Conservation (phyloP, 2,113 vertebrate species). For the Pipa parva region DNA sequence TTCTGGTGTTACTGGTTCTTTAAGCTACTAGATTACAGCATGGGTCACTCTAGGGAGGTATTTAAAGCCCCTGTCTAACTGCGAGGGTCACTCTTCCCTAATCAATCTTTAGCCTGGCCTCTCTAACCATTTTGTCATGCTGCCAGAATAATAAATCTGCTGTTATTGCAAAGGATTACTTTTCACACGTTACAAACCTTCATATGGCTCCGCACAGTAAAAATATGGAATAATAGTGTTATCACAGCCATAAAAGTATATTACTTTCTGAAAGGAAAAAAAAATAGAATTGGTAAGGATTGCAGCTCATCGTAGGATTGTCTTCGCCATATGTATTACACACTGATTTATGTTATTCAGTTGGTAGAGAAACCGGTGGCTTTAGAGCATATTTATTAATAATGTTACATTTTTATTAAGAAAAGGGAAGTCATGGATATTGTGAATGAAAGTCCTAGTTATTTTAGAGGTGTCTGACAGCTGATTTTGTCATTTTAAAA, state of each 20-base stretch:
- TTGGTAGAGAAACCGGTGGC: not conserved
- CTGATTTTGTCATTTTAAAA: not conserved
- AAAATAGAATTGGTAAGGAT: not conserved
- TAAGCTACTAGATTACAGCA: too few relatives aligned
- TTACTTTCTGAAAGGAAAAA: not conserved
- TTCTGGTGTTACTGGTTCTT: too few relatives aligned
- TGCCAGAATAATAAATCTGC: too few relatives aligned
- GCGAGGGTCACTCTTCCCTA: too few relatives aligned
- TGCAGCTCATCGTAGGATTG: not conserved
- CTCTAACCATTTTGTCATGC: too few relatives aligned
- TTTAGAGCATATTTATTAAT: conserved; percentile 1
- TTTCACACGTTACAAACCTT: not conserved
- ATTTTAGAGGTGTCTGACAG: not conserved
- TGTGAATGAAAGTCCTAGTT: not conserved
- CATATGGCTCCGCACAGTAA: not conserved
- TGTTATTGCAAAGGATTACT: too few relatives aligned
- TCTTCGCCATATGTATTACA: not conserved
- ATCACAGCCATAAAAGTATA: not conserved
- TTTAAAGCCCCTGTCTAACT: too few relatives aligned
- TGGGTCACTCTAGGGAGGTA: too few relatives aligned
- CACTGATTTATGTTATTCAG: not conserved
- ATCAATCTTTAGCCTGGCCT: too few relatives aligned
- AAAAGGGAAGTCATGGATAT: not conserved
- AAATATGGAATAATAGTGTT: not conserved
- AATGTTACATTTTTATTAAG: not conserved